Conservation (phyloP, 2,888 invertebrate species). For the Microdon myrmicae region DNA sequence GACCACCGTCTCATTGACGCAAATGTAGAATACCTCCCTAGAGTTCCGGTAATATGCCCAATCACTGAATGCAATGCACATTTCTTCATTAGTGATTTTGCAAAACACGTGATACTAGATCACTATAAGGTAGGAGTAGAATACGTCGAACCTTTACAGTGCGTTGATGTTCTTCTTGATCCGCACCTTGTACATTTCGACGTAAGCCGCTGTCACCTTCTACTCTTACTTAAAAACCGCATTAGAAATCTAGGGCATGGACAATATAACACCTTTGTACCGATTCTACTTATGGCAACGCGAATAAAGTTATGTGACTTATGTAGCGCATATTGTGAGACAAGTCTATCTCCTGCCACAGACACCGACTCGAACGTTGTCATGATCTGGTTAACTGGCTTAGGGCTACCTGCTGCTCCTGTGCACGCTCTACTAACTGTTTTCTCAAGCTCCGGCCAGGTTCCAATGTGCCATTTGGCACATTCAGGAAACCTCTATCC, state of each 20-base stretch:
- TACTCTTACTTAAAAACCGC: constrained; percentile 59
- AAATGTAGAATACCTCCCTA: no score
- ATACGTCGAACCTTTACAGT: constrained; percentile 55
- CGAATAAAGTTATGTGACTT: constrained; percentile 54
- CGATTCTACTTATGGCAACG: constrained; percentile 60
- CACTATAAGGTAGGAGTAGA: constrained; percentile 59
- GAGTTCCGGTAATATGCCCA: constrained; percentile 58
- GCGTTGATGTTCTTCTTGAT: constrained; percentile 60
- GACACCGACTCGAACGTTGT: constrained; percentile 5
- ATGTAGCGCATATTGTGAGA: constrained; percentile 11
- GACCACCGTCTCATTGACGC: no score
- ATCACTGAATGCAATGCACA: constrained; percentile 55
- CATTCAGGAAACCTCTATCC: constrained; percentile 59
- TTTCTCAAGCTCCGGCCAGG: constrained; percentile 54
- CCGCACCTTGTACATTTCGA: constrained; percentile 52
- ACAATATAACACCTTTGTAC: constrained; percentile 57
- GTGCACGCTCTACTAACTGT: constrained; percentile 57
- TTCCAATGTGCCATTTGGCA: constrained; percentile 55
- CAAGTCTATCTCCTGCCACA: neutral
- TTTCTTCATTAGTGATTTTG: constrained; percentile 60
- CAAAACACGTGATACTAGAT: constrained; percentile 58
- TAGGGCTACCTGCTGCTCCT: constrained; percentile 54
- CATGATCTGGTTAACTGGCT: constrained; percentile 60
- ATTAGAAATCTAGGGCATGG: constrained; percentile 55
- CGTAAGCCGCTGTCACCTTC: constrained; percentile 56